Evolutionary conservation across 2,888 invertebrate species (phyloP), one percentile per base, ranked within the genome.

Genomic region (Aplocera efformata): DNA sequence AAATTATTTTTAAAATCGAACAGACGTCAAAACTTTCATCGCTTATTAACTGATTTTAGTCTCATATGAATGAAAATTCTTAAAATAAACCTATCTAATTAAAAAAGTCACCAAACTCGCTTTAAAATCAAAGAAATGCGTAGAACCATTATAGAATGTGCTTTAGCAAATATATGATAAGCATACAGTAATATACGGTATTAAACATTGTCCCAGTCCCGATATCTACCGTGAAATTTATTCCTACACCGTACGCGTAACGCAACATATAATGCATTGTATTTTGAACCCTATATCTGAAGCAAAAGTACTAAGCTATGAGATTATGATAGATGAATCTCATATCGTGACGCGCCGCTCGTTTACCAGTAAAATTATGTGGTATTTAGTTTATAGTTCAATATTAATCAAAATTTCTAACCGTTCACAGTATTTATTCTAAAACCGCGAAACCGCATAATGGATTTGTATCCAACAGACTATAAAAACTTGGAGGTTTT

Each of bases 101-200:
- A n/a, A n/a, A n/a, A n/a, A n/a, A n/a, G n/a, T n/a, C n/a, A n/a
- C n/a, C n/a, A n/a, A n/a, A 17, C 3, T 5, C 13, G 5, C 13
- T 17, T 17, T 17, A 2, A 44, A 50, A 38, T 40, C 50, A 38
- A 50, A 50, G 50, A 56, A 57, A 53, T 50, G 46, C 48, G 52
- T 48, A 50, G 39, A 42, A 32, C 35, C 46, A 55, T 53, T 45
- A 59, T 53, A 45, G 48, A 44, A 61, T 57, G n/a, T n/a, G n/a
- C n/a, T n/a, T n/a, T n/a, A n/a, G n/a, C n/a, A n/a, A 58, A 57
- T 63, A 52, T 56, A 38, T 56, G 58, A 58, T 60, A 59, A 58
- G 55, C 60, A 58, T 59, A 66, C 67, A 60, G 67, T 60, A 66
- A 61, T 67, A 60, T 63, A 67, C 66, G 60, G 66, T 64, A 67